Evolutionary conservation across 2,113 vertebrate species (phyloP).

Genomic region (Cyphomyrus plagiostoma): DNA sequence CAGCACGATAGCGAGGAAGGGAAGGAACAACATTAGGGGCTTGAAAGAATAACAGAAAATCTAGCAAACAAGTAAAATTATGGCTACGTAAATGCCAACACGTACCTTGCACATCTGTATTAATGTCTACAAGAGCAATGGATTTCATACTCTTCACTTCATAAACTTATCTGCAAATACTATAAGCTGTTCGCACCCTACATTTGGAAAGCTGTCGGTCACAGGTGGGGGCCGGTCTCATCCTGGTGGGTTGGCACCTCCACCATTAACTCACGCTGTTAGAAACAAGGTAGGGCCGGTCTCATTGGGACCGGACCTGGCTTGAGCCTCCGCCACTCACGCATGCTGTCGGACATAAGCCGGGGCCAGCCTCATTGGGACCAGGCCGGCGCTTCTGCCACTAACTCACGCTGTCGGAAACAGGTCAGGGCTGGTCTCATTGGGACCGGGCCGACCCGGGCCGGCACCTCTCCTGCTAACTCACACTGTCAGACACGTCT

Average conservation of each 20-base stretch:
- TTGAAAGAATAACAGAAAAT: too few species aligned
- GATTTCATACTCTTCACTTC: background rate
- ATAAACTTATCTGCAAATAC: background rate
- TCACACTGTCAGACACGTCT: slow-evolving; percentile 91
- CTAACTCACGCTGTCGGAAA: background rate
- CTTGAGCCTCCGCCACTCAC: background rate
- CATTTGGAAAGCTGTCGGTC: background rate
- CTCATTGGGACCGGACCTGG: too few species aligned
- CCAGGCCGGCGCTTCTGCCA: background rate
- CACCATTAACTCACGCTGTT: background rate
- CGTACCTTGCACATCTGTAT: background rate
- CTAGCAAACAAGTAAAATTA: too few species aligned
- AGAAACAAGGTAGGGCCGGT: background rate
- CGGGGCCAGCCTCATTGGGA: background rate
- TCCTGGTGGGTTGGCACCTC: background rate
- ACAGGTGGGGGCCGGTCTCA: background rate
- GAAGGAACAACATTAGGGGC: background rate
- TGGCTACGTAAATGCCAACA: too few species aligned
- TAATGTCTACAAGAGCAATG: background rate
- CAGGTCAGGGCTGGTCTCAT: background rate
- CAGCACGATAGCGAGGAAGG: background rate
- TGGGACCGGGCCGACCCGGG: background rate
- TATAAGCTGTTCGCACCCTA: background rate
- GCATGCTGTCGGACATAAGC: background rate
- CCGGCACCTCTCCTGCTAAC: slow-evolving; percentile 42